Base-by-base conservation (phyloP, 2,888 invertebrate genomes). In the Frankliniella fusca region DNA sequence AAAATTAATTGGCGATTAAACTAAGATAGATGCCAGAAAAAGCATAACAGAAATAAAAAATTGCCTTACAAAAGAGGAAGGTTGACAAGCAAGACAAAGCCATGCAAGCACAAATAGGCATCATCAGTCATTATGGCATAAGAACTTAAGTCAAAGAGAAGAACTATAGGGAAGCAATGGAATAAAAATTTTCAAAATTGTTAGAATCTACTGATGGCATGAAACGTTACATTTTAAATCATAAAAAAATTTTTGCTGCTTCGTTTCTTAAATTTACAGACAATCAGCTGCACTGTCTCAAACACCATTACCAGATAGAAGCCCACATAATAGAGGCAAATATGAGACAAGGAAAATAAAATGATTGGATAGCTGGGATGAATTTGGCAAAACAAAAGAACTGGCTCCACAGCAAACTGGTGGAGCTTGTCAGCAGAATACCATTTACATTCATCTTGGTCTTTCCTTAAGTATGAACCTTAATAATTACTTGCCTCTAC, bases 261-360 rank as follows among this genome's bases (percentile, higher is more conserved):
- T 38, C 38, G 5, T 38, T 38, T 38, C 38, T 38, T 38, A 38
- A 5, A 38, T 61, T 61, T 15, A 61, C n/a, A 5, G 10, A 61
- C 18, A 61, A 15, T 18, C 18, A 18, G 61, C 61, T 61, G 18
- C 18, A 61, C 3, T 61, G 61, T 18, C 61, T 61, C 15, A 10
- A 61, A n/a, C n/a, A 61, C 61, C 61, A 61, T 61, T 61, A n/a
- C 20, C 61, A 61, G 61, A 61, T 18, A 12, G 18, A 61, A 61
- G 61, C 61, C 61, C 61, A 61, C n/a, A n/a, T 61, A 61, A 61
- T 61, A 61, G 61, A 61, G 61, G 61, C 61, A 61, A 61, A 18
- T 61, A 38, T 15, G 61, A 61, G 15, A 8, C 7, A 18, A 61
- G 7, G 5, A 38, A 38, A 38, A 38, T 2, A 38, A 38, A 38